Percentiles rank a stretch among this genome's conserved stretches.
Evolutionary conservation across 2,797 vertebrate species (phyloP).

Genomic region (Liparis tanakae): DNA sequence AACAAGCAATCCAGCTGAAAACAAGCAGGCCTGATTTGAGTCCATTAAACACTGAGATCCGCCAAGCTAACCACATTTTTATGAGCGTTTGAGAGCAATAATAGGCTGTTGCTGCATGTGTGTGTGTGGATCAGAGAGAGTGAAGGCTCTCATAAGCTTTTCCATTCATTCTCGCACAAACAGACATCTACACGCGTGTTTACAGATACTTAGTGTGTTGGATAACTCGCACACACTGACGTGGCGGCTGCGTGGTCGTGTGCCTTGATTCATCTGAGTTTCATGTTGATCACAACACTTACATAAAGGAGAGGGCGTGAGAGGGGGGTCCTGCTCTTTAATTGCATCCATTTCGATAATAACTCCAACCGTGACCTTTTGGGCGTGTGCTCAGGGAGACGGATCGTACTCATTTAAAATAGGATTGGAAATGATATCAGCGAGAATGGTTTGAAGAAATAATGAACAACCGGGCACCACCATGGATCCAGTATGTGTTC

Average conservation of each 20-base stretch:
- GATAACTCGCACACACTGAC: background rate
- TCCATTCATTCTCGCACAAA: slow-evolving; percentile 24
- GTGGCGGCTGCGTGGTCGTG: slow-evolving; percentile 4
- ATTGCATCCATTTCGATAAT: slow-evolving; percentile 7
- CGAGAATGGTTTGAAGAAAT: background rate
- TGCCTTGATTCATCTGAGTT: background rate
- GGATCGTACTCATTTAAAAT: slow-evolving; percentile 11
- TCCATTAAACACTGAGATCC: slow-evolving; percentile 62
- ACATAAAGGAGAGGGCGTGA: background rate
- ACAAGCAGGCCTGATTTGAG: slow-evolving; percentile 57
- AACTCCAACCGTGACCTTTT: slow-evolving; percentile 16
- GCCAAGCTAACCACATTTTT: slow-evolving; percentile 54
- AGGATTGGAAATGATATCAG: slow-evolving; percentile 12
- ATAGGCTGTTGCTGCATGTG: slow-evolving; percentile 43
- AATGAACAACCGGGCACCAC: slow-evolving; percentile 11
- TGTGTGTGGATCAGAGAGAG: slow-evolving; percentile 15
- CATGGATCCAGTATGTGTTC: background rate
- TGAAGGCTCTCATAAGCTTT: slow-evolving; percentile 18
- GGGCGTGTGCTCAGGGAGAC: background rate
- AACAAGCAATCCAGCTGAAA: slow-evolving; percentile 53
- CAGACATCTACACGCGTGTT: slow-evolving; percentile 10
- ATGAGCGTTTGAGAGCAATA: slow-evolving; percentile 63
- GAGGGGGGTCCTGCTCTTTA: slow-evolving; percentile 5
- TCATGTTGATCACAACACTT: slow-evolving; percentile 9
- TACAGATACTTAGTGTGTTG: background rate